Evolutionary conservation across 2,797 vertebrate species (phyloP), one percentile per base, ranked within the genome.

Genomic region (Apogon talboti): DNA sequence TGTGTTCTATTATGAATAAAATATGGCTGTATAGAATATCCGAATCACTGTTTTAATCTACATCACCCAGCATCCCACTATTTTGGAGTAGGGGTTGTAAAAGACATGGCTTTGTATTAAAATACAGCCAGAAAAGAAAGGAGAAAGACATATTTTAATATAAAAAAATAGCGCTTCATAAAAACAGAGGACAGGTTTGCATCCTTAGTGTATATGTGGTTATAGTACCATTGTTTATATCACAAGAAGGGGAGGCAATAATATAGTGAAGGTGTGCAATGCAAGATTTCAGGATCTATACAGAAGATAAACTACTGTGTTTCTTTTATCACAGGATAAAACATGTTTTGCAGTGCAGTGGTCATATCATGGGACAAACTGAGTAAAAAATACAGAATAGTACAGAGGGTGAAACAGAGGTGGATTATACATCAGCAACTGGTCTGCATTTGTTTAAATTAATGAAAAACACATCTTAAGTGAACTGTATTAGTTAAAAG

Each of bases 211-310:
- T 40, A 65, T 48, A 46, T 33, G 18, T 56, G 30, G 35, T 62
- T 76, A 70, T 45, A 54, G 60, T 72, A 66, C 44, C 50, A 53
- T 35, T 12, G 2, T 50, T 71, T 18, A 69, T 43, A 55, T 47
- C 44, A 59, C 19, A 66, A 43, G 15, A 15, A 50, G 43, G 19
- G 3, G 0, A 69, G 56, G 35, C n/a, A 66, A 46, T 51, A 77
- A 74, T 38, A 79, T 15, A 71, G 46, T 28, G 65, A 16, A 66
- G 71, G 69, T 67, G 71, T 50, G 41, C 49, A 28, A 24, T 60
- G 11, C 33, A 6, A 44, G 16, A 42, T 63, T 49, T 66, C 2
- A 74, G 42, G 14, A 66, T 14, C n/a, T 30, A 63, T 58, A 75
- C 43, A 57, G 53, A 58, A 52, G 24, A 66, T 18, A n/a, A 33